Evolutionary conservation across 1,140 invertebrate genomes (phyloP).

Genomic region (Fopius arisanus): DNA sequence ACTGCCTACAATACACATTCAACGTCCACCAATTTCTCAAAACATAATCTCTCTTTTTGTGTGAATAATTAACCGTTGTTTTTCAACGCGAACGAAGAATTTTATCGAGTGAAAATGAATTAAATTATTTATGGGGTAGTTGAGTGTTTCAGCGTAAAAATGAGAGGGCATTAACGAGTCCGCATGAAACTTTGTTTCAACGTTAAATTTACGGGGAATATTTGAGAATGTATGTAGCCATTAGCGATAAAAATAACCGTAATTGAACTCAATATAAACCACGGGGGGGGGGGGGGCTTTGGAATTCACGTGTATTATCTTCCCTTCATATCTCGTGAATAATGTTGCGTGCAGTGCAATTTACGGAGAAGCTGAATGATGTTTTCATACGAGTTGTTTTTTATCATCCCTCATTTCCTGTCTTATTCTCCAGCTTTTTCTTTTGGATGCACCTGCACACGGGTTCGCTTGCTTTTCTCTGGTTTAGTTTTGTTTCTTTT

Average conservation of each 20-base stretch:
- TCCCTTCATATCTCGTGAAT: neutral
- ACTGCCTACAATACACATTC: neutral
- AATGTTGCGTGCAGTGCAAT: neutral
- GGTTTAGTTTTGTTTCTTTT: neutral
- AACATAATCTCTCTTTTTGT: neutral
- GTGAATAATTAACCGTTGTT: neutral
- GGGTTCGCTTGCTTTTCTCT: neutral
- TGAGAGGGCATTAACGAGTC: neutral
- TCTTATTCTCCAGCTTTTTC: neutral
- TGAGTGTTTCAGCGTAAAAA: neutral
- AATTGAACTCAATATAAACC: neutral
- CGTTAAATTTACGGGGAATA: neutral
- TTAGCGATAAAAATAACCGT: neutral
- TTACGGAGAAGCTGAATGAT: neutral
- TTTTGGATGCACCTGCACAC: neutral
- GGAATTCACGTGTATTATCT: neutral
- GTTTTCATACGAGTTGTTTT: constrained; percentile 1
- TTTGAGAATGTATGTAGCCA: neutral
- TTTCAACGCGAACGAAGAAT: neutral
- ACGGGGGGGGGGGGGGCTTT: neutral
- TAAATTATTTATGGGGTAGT: neutral
- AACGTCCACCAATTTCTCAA: neutral
- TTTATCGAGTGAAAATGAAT: neutral
- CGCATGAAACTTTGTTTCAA: neutral
- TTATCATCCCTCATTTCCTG: constrained; percentile 7